Base-by-base conservation (phyloP, 2,888 invertebrate species). In the Hemistola chrysoprasaria region DNA sequence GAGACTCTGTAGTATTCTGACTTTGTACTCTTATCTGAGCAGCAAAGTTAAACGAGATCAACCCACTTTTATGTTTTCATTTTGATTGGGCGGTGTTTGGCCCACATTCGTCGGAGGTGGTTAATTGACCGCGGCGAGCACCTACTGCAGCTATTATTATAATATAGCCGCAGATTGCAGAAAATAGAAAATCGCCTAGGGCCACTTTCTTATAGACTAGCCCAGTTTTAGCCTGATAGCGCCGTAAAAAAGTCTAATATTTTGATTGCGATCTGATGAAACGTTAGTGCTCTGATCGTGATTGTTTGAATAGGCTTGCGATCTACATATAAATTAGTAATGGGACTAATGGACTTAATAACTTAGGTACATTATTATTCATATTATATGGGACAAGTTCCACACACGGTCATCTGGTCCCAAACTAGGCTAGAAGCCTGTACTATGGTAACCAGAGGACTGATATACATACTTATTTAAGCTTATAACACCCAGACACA, bases 161-260 rank as follows among this genome's bases (percentile, higher is more conserved):
- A 77, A 80, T 80, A 76, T 71, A 68, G 67, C 70, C 69, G 63
- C 66, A 78, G 77, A 80, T 84, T 83, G 75, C 71, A 78, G 73
- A 79, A 84, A 83, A 84, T 81, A 80, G 83, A 82, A 83, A 85
- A 80, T 74, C 70, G 75, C 74, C 59, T 72, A 78, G 79, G 80
- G 83, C 76, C 73, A 72, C 83, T 85, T 84, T 85, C 84, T 79
- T 81, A 59, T 60, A 41, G 66, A 56, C 56, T 56, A 51, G 56
- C 43, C 43, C 61, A 76, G 71, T 71, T 82, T 62, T 53, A 46
- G 63, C 53, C 62, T 75, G 72, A 74, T 71, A 63, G 71, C 67
- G 65, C 65, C 55, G 57, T 56, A 59, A 53, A 47, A 56, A 44
- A 36, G 16, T 26, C 30, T 23, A 31, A 8, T 29, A 33, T 22